Base-by-base conservation (phyloP, 1,140 invertebrate species). In the Drosophila ohnishii region DNA sequence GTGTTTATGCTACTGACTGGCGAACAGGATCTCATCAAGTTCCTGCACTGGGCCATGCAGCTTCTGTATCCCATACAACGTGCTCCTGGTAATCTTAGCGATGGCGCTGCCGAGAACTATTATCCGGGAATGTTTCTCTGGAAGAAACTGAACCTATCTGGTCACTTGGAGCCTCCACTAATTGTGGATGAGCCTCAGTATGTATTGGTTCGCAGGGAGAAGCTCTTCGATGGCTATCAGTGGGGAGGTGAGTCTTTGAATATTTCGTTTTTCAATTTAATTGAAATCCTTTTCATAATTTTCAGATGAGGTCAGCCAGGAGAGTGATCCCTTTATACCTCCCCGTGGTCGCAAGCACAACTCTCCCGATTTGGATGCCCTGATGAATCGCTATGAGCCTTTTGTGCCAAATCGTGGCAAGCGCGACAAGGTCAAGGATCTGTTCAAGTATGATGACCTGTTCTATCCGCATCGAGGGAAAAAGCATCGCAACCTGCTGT, bases 381-480 rank as follows among this genome's bases (percentile, higher is more conserved):
- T 91, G 40, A 35, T 90, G 55, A 75, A 85, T 58, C 90, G 85
- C 40, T 80, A 80, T 50, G 90, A 91, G 44, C 78, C 82, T 13
- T 91, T 91, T 66, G 86, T 91, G 11, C 90, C 90, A 16, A 91
- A 91, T 76, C 90, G 90, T 53, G 90, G 90, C 44, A 90, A 82
- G 45, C 87, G 87, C 40, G 90, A 91, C 60, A 87, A 82, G 80
- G 84, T 91, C 74, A 91, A 88, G 79, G 90, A 91, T 78, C 74
- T 91, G 32, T 91, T 91, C 67, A 91, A 91, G 78, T 87, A 90
- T 63, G 78, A 91, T 64, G 90, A 91, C 81, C 83, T 91, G 42
- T 91, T 91, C 66, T 91, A 75, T 76, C 90, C 90, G 66, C 90
- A 91, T 75, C 90, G 90, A 34, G 90, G 90, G 48, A 91, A 91